Conservation (phyloP, 2,888 invertebrate species). For the Cosmorhoe ocellata region DNA sequence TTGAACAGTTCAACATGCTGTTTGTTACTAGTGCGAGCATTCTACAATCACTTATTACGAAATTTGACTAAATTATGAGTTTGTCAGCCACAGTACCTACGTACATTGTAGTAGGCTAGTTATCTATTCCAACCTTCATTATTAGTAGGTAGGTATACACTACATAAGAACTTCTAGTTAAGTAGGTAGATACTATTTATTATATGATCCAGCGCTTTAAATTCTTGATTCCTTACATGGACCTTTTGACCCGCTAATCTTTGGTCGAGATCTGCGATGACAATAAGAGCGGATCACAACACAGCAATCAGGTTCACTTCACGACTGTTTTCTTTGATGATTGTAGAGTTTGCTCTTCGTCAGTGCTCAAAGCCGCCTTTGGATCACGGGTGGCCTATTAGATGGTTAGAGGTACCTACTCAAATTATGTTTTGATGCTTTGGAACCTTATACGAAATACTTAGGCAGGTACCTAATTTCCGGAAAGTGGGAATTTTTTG, state of each 20-base stretch:
- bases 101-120: too few species aligned
- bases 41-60: neutral
- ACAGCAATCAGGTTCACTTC: constrained; percentile 65
- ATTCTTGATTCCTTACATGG: constrained; percentile 13
- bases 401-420: too few species aligned
- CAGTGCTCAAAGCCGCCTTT: constrained; percentile 25
- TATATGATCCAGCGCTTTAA: too few species aligned
- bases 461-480: too few species aligned
- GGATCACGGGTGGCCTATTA: constrained; percentile 60
- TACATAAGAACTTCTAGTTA: too few species aligned
- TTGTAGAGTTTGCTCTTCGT: constrained; percentile 54
- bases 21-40: constrained; percentile 21
- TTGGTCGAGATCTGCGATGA: constrained; percentile 50
- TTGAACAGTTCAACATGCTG: constrained; percentile 43
- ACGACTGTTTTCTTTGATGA: constrained; percentile 70
- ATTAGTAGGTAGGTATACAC: too few species aligned
- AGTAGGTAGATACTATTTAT: too few species aligned
- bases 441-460: too few species aligned
- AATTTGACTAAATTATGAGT: neutral
- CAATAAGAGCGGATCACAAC: constrained; percentile 58
- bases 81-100: too few species aligned
- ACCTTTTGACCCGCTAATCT: constrained; percentile 55
- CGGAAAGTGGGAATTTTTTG: too few species aligned
- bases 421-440: too few species aligned
- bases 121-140: too few species aligned